phyloP scores from a whole-genome alignment of 2,113 vertebrate genomes.

The Prolemur simus region DNA sequence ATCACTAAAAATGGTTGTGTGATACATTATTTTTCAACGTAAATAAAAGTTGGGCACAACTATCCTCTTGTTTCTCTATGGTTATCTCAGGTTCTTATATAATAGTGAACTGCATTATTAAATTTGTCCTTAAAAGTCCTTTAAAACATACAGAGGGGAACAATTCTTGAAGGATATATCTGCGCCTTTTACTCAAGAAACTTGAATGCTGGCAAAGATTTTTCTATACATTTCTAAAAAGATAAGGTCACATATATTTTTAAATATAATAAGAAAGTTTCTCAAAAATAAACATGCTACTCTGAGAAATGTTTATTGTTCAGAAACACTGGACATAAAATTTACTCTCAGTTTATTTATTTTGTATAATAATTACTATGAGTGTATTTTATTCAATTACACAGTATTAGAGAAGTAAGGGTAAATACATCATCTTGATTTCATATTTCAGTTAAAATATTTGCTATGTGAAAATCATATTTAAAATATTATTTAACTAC shows the following conservation, averaged over 20 bases:
- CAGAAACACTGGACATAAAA: not conserved
- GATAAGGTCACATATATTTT: not conserved
- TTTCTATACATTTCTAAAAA: not conserved
- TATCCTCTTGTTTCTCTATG: not conserved
- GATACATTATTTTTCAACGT: not conserved
- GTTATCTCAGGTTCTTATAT: not conserved
- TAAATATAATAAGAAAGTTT: not conserved
- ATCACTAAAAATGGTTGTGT: not conserved
- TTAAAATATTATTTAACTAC: not conserved
- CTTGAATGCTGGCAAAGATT: not conserved
- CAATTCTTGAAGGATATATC: not conserved
- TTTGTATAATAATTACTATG: not conserved
- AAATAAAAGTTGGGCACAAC: constrained; percentile 6
- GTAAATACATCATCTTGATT: not conserved
- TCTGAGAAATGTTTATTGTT: constrained; percentile 51
- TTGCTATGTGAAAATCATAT: not conserved
- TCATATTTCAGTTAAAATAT: constrained; percentile 33
- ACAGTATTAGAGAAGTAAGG: not conserved
- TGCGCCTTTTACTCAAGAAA: constrained; percentile 39
- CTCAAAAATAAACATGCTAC: constrained; percentile 5
- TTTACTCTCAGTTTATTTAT: not conserved
- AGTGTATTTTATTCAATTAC: not conserved
- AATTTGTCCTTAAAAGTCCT: not conserved
- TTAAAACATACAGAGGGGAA: not conserved
- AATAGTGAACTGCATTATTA: not conserved